Evolutionary conservation across 2,888 invertebrate genomes (phyloP), one percentile per base, ranked within the genome.

Genomic region (Cerastoderma edule): DNA sequence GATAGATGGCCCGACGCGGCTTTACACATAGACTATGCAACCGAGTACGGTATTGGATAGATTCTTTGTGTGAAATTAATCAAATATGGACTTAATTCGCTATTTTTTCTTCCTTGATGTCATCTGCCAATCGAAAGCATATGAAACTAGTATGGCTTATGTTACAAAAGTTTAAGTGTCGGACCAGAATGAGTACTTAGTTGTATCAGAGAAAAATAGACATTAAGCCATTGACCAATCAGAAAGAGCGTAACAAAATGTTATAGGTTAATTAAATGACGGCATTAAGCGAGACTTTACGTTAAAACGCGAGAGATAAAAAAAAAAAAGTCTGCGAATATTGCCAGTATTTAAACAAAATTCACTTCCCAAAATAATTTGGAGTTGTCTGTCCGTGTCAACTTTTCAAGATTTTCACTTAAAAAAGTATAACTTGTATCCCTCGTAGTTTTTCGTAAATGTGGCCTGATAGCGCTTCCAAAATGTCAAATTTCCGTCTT

Each of bases 11-110:
- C 76, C 74, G 65, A 70, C 74, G 77, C 77, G 82, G 74, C 74
- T 75, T 53, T 63, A 39, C 54, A 54, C 57, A 57, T 65, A 48
- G 72, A 68, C 71, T 77, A 70, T 82, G 82, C 70, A 79, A 79
- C 76, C 74, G 76, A 64, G 63, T 68, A 72, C 77, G 74, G 74
- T 70, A 82, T 82, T 82, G 82, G 82, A 79, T 60, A 67, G 66
- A 69, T 68, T 60, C 66, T 54, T 60, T 32, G 64, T 67, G 24
- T 69, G 69, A 74, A 72, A 53, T 72, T 76, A 57, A 44, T 48
- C 48, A 30, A 63, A 22, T 50, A 64, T 63, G 64, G 48, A 22
- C 27, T 24, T 39, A 28, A 24, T 44, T 32, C 35, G 27, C n/a
- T 16, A 57, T 19, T 50, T 53, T 30, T 56, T 16, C 46, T 50